Base-by-base conservation (phyloP, 2,797 vertebrate species). In the Schizothorax lantsangensis region DNA sequence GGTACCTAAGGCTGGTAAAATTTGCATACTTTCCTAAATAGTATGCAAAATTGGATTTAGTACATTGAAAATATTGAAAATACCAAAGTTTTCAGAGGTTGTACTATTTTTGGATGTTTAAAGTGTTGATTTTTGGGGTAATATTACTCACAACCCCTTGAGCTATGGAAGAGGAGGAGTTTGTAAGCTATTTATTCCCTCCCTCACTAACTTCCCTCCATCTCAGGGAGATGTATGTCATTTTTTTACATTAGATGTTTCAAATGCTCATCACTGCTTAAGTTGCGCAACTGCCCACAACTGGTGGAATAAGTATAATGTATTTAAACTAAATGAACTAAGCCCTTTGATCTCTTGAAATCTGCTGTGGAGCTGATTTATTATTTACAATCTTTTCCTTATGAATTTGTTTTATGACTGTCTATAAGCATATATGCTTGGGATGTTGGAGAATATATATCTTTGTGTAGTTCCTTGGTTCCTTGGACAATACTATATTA, bases 1-100 rank as follows among this genome's bases (percentile, higher is more conserved):
- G 68, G 68, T 8, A 33, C 64, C 15, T 19, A 33, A 68, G 64
- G 30, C 15, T 68, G 30, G 64, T 15, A 8, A 68, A 83, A 30
- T 73, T 40, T 54, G 69, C 49, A 30, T 72, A 72, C 47, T 38
- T 43, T 83, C 36, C 69, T 54, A 73, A 83, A 72, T 40, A 19
- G 33, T 68, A 36, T 52, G 64, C 8, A 23, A 9, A 68, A 45
- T 68, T 68, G 10, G 43, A 81, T 81, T 68, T 23, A 68, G 54
- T 45, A 43, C 38, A 79, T 19, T 43, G 36, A 79, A 15, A 79
- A 8, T 17, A 26, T 6, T 59, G 36, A 59, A 71, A 21, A 71
- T 40, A 21, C 17, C 1, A 5, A 71, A 26, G 12, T 43, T 62
- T 57, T 36, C 38, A 26, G 8, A 43, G 54, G 36, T 30, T 62